These are phyloP conservation scores for Lithophane ornitopus DNA, from an alignment of 2,888 invertebrate genomes.

Conservation along the genomic window DNA sequence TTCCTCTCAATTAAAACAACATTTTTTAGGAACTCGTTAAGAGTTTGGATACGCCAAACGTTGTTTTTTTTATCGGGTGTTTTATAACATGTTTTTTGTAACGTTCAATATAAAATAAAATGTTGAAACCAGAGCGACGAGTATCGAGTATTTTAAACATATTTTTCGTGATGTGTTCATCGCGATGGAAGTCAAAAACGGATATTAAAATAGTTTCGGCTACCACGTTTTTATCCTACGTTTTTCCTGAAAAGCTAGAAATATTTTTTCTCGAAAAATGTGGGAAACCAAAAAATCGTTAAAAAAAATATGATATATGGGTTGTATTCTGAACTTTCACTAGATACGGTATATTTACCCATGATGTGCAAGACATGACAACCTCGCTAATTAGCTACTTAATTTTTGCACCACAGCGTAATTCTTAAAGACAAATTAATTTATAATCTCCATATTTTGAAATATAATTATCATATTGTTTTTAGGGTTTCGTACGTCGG, in stretches of 20 bases:
- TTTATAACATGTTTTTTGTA: background rate
- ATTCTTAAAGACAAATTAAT: too few species aligned
- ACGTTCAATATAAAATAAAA: conserved; percentile 15
- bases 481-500: too few species aligned
- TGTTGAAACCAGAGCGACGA: background rate
- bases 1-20: background rate
- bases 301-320: background rate
- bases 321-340: background rate
- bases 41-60: background rate
- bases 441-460: too few species aligned
- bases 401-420: too few species aligned
- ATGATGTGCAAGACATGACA: too few species aligned
- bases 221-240: background rate
- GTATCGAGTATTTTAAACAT: conserved; percentile 15
- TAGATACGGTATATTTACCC: too few species aligned
- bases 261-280: background rate
- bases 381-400: too few species aligned
- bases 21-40: background rate
- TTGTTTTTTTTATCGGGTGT: conserved; percentile 2
- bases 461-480: too few species aligned
- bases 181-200: background rate
- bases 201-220: conserved; percentile 2
- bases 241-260: background rate
- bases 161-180: too few species aligned
- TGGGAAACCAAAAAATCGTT: background rate